A percentile compares a stretch with the other conserved stretches of the same genome.
Evolutionary conservation across 2,888 invertebrate species (phyloP).

Genomic region (Macaria notata): DNA sequence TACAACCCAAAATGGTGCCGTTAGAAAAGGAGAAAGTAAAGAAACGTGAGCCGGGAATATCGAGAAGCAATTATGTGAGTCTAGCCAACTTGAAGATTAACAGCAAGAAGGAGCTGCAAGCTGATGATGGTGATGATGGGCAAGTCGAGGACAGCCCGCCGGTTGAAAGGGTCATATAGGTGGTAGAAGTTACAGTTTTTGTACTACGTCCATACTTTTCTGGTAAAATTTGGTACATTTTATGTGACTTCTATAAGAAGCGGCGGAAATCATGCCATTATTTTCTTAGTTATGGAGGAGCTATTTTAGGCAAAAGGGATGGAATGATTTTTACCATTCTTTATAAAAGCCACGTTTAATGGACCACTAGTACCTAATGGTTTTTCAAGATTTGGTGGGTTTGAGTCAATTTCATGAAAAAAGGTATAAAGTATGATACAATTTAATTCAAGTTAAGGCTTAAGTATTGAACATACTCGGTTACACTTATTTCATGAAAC

Average conservation of each 20-base stretch:
- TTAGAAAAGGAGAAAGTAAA: constrained; percentile 34
- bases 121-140: constrained; percentile 33
- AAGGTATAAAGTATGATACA: too few species aligned
- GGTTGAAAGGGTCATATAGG: constrained; percentile 57
- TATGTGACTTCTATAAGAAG: neutral
- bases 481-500: too few species aligned
- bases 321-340: too few species aligned
- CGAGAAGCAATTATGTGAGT: constrained; percentile 74
- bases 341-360: too few species aligned
- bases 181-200: constrained; percentile 2
- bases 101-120: constrained; percentile 51
- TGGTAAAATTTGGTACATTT: too few species aligned
- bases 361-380: too few species aligned
- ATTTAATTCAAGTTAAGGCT: too few species aligned
- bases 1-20: neutral
- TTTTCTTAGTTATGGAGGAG: neutral
- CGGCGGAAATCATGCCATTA: neutral
- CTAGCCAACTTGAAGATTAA: constrained; percentile 74
- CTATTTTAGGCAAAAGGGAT: too few species aligned
- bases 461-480: too few species aligned
- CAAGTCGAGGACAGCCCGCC: constrained; percentile 40
- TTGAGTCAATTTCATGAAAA: too few species aligned
- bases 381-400: too few species aligned
- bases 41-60: constrained; percentile 57
- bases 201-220: neutral